phyloP scores from a whole-genome alignment of 2,113 vertebrate species.

The Oceanodroma tethys region DNA sequence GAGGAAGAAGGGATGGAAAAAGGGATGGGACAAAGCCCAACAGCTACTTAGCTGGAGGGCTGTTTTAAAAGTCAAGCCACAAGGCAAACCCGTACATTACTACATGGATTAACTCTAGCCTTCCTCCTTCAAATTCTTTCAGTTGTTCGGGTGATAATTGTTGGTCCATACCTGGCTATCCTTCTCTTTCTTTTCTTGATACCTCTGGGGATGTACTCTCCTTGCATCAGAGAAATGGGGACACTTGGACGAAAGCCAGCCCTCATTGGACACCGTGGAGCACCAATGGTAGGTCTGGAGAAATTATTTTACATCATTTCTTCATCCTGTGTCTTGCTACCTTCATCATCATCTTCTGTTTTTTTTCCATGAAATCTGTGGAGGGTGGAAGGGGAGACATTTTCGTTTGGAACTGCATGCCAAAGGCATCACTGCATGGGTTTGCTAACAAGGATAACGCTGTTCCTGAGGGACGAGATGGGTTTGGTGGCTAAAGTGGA shows the following conservation, averaged over 20 bases:
- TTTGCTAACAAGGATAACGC: not conserved
- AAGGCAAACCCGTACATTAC: fast-evolving
- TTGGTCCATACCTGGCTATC: constrained; percentile 80
- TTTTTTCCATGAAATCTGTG: not conserved
- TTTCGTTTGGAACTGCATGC: not conserved
- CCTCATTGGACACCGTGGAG: constrained; percentile 89
- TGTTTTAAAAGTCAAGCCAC: not conserved
- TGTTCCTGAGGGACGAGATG: not conserved
- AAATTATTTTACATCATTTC: not conserved
- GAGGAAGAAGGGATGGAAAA: not conserved
- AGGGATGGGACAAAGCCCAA: not conserved
- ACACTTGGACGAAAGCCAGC: constrained; percentile 82
- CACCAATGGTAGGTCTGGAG: constrained; percentile 84
- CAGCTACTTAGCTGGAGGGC: not conserved
- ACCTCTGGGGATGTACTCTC: constrained; percentile 89
- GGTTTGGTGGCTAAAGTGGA: not conserved
- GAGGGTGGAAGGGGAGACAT: not conserved
- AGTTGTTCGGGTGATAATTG: constrained; percentile 81
- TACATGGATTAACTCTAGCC: constrained; percentile 41
- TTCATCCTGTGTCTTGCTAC: not conserved
- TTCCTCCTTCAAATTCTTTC: constrained; percentile 63
- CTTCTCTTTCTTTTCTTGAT: constrained; percentile 85
- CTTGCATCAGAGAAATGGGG: constrained; percentile 85
- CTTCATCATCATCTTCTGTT: not conserved
- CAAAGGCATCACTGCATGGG: not conserved